These are phyloP conservation scores for Dipodomys spectabilis DNA, from an alignment of 2,113 vertebrate genomes.

Conservation along the genomic window DNA sequence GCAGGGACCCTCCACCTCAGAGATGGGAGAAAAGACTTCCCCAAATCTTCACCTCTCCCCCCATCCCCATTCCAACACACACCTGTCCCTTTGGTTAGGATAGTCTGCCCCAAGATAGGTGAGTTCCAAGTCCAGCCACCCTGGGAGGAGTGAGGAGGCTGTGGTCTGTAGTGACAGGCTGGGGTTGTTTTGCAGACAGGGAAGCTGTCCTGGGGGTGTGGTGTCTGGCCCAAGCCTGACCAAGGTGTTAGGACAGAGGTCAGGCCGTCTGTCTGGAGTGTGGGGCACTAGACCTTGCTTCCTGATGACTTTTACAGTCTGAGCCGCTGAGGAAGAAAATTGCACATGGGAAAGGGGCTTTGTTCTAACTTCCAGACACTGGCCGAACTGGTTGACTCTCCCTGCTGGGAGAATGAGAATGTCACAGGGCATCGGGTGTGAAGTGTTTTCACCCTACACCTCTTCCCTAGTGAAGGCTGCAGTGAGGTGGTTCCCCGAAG, in stretches of 20 bases:
- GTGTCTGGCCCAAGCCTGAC: slow-evolving; percentile 42
- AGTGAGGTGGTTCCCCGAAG: neutral
- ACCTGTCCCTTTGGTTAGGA: neutral
- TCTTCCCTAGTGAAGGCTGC: neutral
- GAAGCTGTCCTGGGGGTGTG: neutral
- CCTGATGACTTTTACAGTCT: slow-evolving; percentile 40
- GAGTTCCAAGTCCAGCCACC: neutral
- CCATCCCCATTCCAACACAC: too few relatives aligned
- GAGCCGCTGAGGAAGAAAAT: slow-evolving; percentile 37
- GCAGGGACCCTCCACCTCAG: neutral
- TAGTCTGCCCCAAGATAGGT: neutral
- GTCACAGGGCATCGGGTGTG: neutral
- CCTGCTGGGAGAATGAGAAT: neutral
- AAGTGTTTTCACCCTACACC: neutral
- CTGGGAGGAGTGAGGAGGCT: neutral
- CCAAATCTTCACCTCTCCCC: neutral
- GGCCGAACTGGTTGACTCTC: neutral
- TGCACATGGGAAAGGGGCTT: slow-evolving; percentile 12
- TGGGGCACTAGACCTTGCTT: slow-evolving; percentile 52
- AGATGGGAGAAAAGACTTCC: neutral
- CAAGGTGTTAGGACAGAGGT: slow-evolving; percentile 63
- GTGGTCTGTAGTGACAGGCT: neutral
- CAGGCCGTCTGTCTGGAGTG: slow-evolving; percentile 42
- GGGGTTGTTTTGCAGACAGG: neutral
- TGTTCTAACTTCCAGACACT: slow-evolving; percentile 38